Evolutionary conservation across 2,888 invertebrate genomes (phyloP).

Genomic region (Teinopalpus imperialis): DNA sequence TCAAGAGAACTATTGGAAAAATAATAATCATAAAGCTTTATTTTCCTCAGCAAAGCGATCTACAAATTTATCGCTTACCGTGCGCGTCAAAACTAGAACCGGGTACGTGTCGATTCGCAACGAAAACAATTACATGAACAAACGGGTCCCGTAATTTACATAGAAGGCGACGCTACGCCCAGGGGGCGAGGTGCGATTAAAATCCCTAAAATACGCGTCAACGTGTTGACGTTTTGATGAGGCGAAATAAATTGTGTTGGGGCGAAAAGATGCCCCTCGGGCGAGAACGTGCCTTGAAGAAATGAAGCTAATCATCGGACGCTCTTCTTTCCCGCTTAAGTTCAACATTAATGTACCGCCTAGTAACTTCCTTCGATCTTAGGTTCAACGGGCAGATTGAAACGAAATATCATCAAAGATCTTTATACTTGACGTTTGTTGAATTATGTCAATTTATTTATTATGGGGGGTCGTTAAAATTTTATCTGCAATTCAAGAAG

Average conservation of each 20-base stretch:
- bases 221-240: conserved; percentile 80
- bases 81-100: conserved; percentile 51
- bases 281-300: conserved; percentile 67
- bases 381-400: too few species aligned
- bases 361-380: too few species aligned
- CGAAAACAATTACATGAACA: conserved; percentile 69
- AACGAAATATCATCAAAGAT: too few species aligned
- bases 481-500: too few species aligned
- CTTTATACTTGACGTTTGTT: too few species aligned
- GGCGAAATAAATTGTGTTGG: conserved; percentile 71
- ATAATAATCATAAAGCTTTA: too few species aligned
- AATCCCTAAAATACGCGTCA: conserved; percentile 78
- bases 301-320: conserved; percentile 74
- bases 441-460: too few species aligned
- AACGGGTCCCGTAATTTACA: conserved; percentile 66
- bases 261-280: conserved; percentile 46
- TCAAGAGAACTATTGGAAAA: too few species aligned
- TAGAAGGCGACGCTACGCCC: conserved; percentile 48
- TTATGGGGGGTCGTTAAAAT: too few species aligned
- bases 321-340: conserved; percentile 24
- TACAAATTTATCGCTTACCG: conserved; percentile 33
- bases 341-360: conserved; percentile 21
- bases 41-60: conserved; percentile 20
- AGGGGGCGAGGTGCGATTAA: conserved; percentile 59
- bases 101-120: conserved; percentile 63